phyloP scores from a whole-genome alignment of 2,797 vertebrate species.

The Margarornis squamiger region DNA sequence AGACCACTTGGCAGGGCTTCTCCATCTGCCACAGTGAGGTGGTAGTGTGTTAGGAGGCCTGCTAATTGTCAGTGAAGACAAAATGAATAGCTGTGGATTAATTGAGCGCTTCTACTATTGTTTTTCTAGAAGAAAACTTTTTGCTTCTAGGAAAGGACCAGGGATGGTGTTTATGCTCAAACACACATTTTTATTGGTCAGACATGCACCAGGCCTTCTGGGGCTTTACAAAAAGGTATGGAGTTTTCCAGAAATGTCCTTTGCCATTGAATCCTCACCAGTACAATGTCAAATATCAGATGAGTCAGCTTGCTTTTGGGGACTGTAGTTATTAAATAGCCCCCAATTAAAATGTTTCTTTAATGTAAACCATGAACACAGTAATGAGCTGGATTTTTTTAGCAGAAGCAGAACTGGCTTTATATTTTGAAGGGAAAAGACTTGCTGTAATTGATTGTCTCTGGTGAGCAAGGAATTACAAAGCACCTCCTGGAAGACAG shows the following conservation, averaged over 20 bases:
- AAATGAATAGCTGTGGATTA: conserved; percentile 49
- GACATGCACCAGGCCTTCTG: neutral
- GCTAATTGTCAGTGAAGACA: conserved; percentile 50
- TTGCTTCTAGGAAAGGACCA: conserved; percentile 49
- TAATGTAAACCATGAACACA: neutral
- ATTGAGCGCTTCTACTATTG: conserved; percentile 31
- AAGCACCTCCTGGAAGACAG: neutral
- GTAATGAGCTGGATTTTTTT: neutral
- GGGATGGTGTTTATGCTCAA: neutral
- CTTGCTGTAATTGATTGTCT: neutral
- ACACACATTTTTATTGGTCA: neutral
- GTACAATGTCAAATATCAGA: neutral
- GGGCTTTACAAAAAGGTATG: neutral
- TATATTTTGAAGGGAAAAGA: neutral
- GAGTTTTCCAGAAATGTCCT: neutral
- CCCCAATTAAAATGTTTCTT: neutral
- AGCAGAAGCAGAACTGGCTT: neutral
- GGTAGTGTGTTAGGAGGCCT: neutral
- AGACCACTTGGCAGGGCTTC: conserved; percentile 11
- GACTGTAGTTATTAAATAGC: neutral
- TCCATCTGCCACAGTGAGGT: conserved; percentile 8
- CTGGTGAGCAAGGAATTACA: neutral
- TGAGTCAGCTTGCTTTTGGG: neutral
- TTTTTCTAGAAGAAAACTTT: conserved; percentile 30
- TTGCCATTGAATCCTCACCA: neutral